A percentile compares a stretch with the other conserved stretches of the same genome.
These are phyloP conservation scores for Anadara kagoshimensis DNA, from an alignment of 1,140 invertebrate species.

Conservation along the genomic window DNA sequence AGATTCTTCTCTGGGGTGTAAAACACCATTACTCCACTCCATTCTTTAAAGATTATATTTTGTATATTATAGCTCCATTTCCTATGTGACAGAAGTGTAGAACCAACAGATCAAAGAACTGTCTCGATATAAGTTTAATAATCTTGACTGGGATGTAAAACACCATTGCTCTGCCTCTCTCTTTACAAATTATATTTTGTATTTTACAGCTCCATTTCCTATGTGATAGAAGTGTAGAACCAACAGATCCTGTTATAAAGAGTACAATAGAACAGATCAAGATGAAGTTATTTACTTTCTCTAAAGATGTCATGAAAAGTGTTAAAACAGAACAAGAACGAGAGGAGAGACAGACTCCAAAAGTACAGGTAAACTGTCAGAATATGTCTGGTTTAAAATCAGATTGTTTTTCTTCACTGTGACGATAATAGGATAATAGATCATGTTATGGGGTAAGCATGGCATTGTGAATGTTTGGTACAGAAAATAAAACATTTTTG, in stretches of 20 bases:
- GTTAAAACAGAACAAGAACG: background rate
- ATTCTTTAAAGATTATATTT: background rate
- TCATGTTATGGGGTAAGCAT: too few species aligned
- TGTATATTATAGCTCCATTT: slow-evolving; percentile 13
- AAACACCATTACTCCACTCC: background rate
- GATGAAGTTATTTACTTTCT: slow-evolving; percentile 27
- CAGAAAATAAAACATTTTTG: too few species aligned
- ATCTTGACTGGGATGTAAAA: background rate
- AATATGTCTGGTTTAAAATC: too few species aligned
- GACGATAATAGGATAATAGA: too few species aligned
- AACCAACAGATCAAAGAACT: slow-evolving; percentile 22
- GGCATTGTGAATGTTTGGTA: too few species aligned
- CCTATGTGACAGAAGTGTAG: slow-evolving; percentile 17
- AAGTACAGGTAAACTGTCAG: background rate
- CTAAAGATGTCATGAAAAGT: slow-evolving; percentile 10
- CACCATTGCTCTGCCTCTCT: background rate
- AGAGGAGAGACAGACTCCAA: background rate
- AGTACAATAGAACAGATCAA: slow-evolving; percentile 31
- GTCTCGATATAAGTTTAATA: too few species aligned
- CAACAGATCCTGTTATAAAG: slow-evolving; percentile 29
- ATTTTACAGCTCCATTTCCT: slow-evolving; percentile 18
- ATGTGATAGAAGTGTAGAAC: slow-evolving; percentile 23
- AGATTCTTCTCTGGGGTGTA: background rate
- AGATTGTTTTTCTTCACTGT: too few species aligned
- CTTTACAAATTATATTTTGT: background rate